Evolutionary conservation across 30 jellyfish, hydroid and myxozoan species (phyloP), one percentile per base, ranked within the genome.

Genomic region (Euphysa ruthae): DNA sequence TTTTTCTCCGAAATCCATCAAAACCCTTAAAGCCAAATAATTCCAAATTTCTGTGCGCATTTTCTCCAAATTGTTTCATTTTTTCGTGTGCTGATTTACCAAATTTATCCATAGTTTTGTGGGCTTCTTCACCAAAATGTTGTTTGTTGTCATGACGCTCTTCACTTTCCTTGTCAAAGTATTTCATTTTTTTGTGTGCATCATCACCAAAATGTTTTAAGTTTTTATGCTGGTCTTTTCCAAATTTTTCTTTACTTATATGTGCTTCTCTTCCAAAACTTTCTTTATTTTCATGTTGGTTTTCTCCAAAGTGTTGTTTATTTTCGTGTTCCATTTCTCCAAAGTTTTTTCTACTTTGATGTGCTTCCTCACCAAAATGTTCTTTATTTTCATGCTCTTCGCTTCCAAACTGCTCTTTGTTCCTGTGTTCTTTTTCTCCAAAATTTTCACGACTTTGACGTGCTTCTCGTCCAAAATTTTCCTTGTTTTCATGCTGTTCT

Each of bases 291-390:
- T 38, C 66, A 20, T 31, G 66, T 29, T 32, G 68, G 6, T 38
- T 66, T 32, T 63, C 77, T 16, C 43, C 77, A 32, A 28, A 30
- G 24, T 49, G 26, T 6, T 68, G 73, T 0, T 64, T 55, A 24
- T 30, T 18, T 7, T 56, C 74, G 6, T 46, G 60, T 29, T 25
- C 60, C 23, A n/a, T 29, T 46, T 29, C 23, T 2, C 60, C 60
- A 29, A 46, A 46, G 23, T 46, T 25, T 4, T 25, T 29, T 46
- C 29, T 38, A 32, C 10, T 43, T 12, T 30, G 66, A 10, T 28
- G 56, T 7, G 31, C 35, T 61, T 32, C 15, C 32, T n/a, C 21
- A 8, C 26, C 63, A 24, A 23, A 20, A 5, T 56, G 23, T 18
- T 20, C 35, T 61, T 61, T 33, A 27, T 29, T 4, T 14, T 29